Evolutionary conservation across 2,888 invertebrate genomes (phyloP), one percentile per base, ranked within the genome.

Genomic region (Sinhomidia bicolor): DNA sequence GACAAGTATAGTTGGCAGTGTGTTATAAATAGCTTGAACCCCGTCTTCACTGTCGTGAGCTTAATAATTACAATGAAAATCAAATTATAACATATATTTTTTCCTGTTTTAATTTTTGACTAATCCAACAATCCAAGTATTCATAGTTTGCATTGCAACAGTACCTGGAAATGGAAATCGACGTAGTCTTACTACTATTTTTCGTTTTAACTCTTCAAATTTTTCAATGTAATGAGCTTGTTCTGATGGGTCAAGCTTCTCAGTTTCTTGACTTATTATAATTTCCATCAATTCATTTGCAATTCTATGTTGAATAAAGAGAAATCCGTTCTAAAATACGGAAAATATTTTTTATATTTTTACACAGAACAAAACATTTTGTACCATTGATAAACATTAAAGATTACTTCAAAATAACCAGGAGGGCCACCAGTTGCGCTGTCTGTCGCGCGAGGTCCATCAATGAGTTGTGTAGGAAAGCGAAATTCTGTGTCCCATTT

Each of bases 131-230:
- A 68, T 71, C 10, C 10, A 41, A 17, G 10, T 10, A 29, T 29
- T 57, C 65, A 12, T 62, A n/a, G n/a, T n/a, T n/a, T n/a, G n/a
- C n/a, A n/a, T n/a, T n/a, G n/a, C n/a, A n/a, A n/a, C n/a, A n/a
- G n/a, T n/a, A 79, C 85, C 65, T 57, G 89, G 89, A 65, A 80
- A 88, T 1, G 87, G 84, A 17, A 81, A 88, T 44, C 88, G 84
- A 5, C 62, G 44, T 5, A 89, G 81, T 12, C 74, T 9, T 4
- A 84, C 47, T 1, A 36, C 10, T 0, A 89, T 17, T 14, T 87
- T 84, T 3, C 62, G 23, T 23, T n/a, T 14, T 4, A 83, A 14
- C 10, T 57, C 10, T 65, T 68, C 83, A 60, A 82, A n/a, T 23
- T 60, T 12, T 17, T 26, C n/a, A 17, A 14, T 7, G 10, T 32